Base-by-base conservation (phyloP, 2,113 vertebrate species). In the Morone saxatilis region DNA sequence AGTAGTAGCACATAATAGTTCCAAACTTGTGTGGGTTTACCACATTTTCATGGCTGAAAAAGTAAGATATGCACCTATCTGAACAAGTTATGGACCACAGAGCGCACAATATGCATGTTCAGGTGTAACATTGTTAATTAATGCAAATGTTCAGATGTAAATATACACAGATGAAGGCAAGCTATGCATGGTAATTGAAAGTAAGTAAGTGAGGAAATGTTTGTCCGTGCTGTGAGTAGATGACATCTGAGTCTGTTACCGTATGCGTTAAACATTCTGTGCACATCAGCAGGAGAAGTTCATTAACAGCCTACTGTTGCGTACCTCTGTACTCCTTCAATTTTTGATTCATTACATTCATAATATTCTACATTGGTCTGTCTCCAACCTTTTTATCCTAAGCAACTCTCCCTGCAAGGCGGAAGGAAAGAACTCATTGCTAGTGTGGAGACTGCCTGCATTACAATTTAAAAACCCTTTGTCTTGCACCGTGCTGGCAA, bases 401-500 rank as follows among this genome's bases (percentile, higher is more conserved):
- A 84, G 86, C 85, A 92, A 83, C 82, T 84, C 87, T 76, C 79
- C 41, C 78, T 87, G 80, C 76, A 53, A 80, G 71, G 65, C 59
- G 57, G 90, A 75, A 84, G 92, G 92, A 93, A 93, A 87, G 87
- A 91, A 93, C 90, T 93, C 87, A 93, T 94, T 88, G 92, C 89
- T 81, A 81, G 79, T 67, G 68, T 57, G 81, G 80, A 92, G 87
- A 86, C 88, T 71, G 88, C 76, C 88, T 91, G 85, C 89, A 89
- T 94, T 89, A 91, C 87, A 94, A 91, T 93, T 91, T 92, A 92
- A 91, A 92, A 93, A 88, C 86, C 86, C 81, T 93, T 94, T 94
- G 87, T 95, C 89, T 89, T 71, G 79, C 63, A 70, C 45, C 62
- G 78, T 71, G 80, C 86, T 88, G 86, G 89, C 90, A 95, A 95